Evolutionary conservation across 2,113 vertebrate species (phyloP).

Genomic region (Eulemur rufifrons): DNA sequence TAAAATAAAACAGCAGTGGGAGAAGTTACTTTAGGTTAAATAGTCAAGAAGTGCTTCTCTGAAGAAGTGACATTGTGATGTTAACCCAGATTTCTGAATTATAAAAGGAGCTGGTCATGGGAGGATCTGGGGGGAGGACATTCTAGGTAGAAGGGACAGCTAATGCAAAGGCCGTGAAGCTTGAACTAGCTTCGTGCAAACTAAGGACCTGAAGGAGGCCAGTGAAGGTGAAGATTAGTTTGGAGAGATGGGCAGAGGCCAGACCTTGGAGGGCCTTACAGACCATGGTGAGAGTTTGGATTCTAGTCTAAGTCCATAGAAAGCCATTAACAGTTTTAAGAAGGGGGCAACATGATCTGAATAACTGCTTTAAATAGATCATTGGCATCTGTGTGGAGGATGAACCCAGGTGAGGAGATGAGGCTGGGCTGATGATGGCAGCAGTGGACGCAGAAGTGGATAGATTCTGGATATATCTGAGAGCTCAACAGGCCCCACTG

Average conservation of each 20-base stretch:
- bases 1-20: not conserved
- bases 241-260: not conserved
- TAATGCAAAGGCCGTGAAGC: not conserved
- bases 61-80: not conserved
- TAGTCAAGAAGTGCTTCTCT: not conserved
- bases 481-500: not conserved
- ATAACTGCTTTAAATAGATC: not conserved
- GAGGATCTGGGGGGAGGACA: not conserved
- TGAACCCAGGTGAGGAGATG: not conserved
- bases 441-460: not conserved
- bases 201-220: not conserved
- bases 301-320: not conserved
- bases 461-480: not conserved
- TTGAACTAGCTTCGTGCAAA: not conserved
- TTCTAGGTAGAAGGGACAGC: not conserved
- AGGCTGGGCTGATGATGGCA: not conserved
- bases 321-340: conserved; percentile 2
- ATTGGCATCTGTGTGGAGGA: not conserved
- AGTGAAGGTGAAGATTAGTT: not conserved
- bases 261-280: not conserved
- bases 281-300: not conserved
- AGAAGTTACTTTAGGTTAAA: conserved; percentile 9
- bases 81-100: conserved; percentile 18
- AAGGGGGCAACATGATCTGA: not conserved
- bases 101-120: not conserved